Base-by-base conservation (phyloP, 2,888 invertebrate genomes). In the Cephalotes varians region DNA sequence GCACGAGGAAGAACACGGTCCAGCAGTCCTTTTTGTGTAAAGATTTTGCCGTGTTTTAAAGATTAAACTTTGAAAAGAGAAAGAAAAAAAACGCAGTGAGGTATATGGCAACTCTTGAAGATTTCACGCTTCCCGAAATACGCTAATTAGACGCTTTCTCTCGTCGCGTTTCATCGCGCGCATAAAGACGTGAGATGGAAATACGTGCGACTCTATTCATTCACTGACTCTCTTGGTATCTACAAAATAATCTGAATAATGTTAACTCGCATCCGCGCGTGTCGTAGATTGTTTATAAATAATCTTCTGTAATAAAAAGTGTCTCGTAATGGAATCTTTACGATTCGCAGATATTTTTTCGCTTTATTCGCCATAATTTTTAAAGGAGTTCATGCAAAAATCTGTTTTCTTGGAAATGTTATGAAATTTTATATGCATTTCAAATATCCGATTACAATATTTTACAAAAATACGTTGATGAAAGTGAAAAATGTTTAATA, bases 1-100 rank as follows among this genome's bases (percentile, higher is more conserved):
- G 74, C 74, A 76, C 76, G 49, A 64, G 74, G 79, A 82, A 82
- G 74, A 85, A 73, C 77, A 73, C 65, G 74, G 74, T 76, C 62
- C 76, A 76, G 37, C 51, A 25, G 25, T n/a, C n/a, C 34, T 51
- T 65, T 76, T 76, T 64, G 7, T 28, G 12, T 64, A 49, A n/a
- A n/a, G n/a, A n/a, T 74, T 64, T 37, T 40, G n/a, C 18, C n/a
- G 9, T 10, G 37, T 28, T 76, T 65, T n/a, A 58, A 58, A 31
- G 44, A 58, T 58, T 37, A 54, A 21, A 51, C 71, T 34, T 34
- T 6, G 2, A 2, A 7, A 21, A 54, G n/a, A 28, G 9, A 10
- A 3, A 1, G 2, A 34, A 44, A 65, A 28, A 25, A 47, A 47
- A 21, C n/a, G 25, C 34, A 34, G 18, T 6, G 51, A 49, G 15